Percentiles rank a stretch among this genome's conserved stretches.
Evolutionary conservation across 1,140 invertebrate species (phyloP).

Genomic region (Drosophila setifemur): DNA sequence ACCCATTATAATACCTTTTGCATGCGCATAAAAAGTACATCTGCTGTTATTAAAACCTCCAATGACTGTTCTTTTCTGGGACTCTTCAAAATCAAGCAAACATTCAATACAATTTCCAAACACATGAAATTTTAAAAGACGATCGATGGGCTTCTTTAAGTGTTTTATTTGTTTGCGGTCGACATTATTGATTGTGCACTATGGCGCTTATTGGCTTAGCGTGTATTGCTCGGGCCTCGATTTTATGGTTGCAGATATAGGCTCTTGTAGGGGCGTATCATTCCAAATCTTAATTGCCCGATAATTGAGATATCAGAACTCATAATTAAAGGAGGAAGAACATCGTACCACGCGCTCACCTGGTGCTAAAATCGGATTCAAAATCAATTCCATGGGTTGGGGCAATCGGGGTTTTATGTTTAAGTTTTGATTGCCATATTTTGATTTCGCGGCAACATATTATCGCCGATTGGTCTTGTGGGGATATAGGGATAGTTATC

Average conservation of each 20-base stretch:
- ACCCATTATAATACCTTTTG: no score
- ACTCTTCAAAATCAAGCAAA: background rate
- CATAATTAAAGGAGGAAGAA: constrained; percentile 51
- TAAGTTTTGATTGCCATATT: constrained; percentile 41
- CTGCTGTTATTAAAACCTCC: no score
- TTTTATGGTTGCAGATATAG: background rate
- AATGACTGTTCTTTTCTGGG: no score
- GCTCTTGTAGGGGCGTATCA: constrained; percentile 50
- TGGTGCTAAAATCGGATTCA: constrained; percentile 33
- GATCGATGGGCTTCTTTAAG: constrained; percentile 13
- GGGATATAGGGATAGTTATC: background rate
- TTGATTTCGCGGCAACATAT: constrained; percentile 36
- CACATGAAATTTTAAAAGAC: background rate
- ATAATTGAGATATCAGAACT: constrained; percentile 75
- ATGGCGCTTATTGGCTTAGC: constrained; percentile 4
- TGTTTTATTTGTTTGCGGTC: constrained; percentile 32
- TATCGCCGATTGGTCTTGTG: background rate
- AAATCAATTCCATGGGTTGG: background rate
- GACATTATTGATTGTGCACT: constrained; percentile 32
- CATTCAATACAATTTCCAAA: constrained; percentile 2
- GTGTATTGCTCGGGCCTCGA: background rate
- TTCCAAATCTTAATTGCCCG: constrained; percentile 64
- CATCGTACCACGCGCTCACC: constrained; percentile 51
- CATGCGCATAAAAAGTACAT: no score
- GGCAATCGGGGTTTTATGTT: constrained; percentile 24